Conservation (phyloP, 2,797 vertebrate genomes). For the Carapus acus region DNA sequence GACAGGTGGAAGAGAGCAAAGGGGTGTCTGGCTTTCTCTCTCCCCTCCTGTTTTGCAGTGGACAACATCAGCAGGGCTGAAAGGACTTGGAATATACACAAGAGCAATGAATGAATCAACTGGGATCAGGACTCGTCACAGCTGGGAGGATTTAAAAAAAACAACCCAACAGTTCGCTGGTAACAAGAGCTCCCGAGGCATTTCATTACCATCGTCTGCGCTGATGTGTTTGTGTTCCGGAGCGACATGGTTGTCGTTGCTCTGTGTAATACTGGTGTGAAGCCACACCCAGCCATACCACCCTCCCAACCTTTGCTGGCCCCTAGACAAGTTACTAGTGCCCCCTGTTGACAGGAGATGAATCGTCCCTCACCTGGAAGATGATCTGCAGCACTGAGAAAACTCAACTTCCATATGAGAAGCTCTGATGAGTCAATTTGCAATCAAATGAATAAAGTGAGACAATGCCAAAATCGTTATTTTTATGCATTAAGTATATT, state of each 20-base stretch:
- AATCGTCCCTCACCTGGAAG: slow-evolving; percentile 39
- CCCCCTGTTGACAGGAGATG: slow-evolving; percentile 46
- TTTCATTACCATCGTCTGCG: slow-evolving; percentile 52
- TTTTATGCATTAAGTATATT: slow-evolving; percentile 99
- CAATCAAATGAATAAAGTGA: slow-evolving; percentile 70
- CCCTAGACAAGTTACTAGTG: slow-evolving; percentile 33
- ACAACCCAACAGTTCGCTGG: slow-evolving; percentile 18
- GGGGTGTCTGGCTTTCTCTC: slow-evolving; percentile 22
- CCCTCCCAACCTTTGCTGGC: not conserved
- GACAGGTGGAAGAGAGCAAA: slow-evolving; percentile 15
- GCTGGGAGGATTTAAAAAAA: not conserved
- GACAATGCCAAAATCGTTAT: slow-evolving; percentile 99
- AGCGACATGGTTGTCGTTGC: slow-evolving; percentile 29
- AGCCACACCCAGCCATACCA: slow-evolving; percentile 16
- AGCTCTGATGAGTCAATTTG: slow-evolving; percentile 73
- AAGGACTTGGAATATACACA: slow-evolving; percentile 2
- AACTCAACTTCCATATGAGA: slow-evolving; percentile 79
- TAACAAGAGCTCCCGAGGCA: slow-evolving; percentile 38
- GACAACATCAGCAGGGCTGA: slow-evolving; percentile 40
- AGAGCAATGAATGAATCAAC: slow-evolving; percentile 23
- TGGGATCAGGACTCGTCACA: slow-evolving; percentile 26
- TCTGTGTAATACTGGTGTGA: slow-evolving; percentile 42
- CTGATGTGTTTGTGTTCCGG: slow-evolving; percentile 52
- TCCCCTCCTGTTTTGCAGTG: slow-evolving; percentile 36
- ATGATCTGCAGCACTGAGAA: slow-evolving; percentile 68